Conservation (phyloP, 2,797 vertebrate genomes). For the Lacerta bilineata region DNA sequence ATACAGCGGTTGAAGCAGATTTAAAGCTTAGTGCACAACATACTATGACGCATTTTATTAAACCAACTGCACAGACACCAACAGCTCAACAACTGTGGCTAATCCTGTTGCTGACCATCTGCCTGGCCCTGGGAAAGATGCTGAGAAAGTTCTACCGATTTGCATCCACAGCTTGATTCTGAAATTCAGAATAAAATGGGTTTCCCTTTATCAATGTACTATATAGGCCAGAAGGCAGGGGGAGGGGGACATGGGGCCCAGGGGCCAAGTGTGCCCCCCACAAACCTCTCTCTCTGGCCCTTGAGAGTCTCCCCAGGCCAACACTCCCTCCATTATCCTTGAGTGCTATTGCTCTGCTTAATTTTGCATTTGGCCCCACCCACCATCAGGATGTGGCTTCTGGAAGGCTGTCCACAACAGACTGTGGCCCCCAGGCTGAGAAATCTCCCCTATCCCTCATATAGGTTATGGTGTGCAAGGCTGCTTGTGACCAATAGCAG, state of each 20-base stretch:
- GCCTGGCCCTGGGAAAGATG: not conserved
- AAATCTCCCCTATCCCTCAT: no score
- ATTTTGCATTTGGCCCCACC: no score
- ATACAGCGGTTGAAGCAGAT: not conserved
- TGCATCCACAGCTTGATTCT: not conserved
- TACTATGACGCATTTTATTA: not conserved
- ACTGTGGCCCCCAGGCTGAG: no score
- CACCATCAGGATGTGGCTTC: no score
- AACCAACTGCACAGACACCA: not conserved
- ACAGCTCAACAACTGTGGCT: not conserved
- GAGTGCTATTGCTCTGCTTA: no score
- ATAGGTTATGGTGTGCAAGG: not conserved
- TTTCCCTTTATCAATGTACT: not conserved
- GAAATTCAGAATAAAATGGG: not conserved
- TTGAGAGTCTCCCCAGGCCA: no score
- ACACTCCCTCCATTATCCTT: no score
- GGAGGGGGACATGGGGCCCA: no score
- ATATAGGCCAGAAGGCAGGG: not conserved
- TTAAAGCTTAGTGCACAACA: not conserved
- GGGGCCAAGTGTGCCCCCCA: no score
- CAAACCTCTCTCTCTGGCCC: no score
- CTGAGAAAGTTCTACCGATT: not conserved
- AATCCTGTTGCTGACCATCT: not conserved
- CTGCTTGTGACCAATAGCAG: not conserved
- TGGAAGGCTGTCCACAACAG: no score